Base-by-base conservation (phyloP, 1,140 invertebrate genomes). In the Scaptomyza montana region DNA sequence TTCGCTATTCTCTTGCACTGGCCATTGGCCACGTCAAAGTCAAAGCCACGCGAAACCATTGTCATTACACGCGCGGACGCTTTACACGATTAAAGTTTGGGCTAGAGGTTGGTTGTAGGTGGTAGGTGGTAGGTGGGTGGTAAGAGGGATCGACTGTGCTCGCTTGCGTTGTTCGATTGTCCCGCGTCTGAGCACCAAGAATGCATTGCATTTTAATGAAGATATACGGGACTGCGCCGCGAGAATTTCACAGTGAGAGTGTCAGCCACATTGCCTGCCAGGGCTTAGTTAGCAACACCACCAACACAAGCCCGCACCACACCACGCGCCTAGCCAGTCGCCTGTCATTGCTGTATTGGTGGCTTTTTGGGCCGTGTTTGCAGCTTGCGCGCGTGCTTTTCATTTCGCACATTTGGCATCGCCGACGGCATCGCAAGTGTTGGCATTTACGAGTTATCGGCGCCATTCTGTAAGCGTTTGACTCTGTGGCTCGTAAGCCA, bases 161-260 rank as follows among this genome's bases (percentile, higher is more conserved):
- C 57, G 39, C 61, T 19, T 25, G 1, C 39, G 65, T 54, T 12
- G 64, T 68, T 67, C 57, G 56, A 62, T 62, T 53, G 39, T 59
- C 30, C 19, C 12, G 41, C 62, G 64, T 33, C 30, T 71, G 69
- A 41, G 62, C 53, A 19, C 54, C 62, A 82, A 79, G 78, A 69
- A 79, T 89, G 79, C 79, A 89, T 82, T 87, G 82, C 84, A 87
- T 89, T 87, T 87, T 87, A 87, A 87, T 87, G 82, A 87, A 87
- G 82, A 87, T 84, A 71, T 82, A 87, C 76, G 65, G 62, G 59
- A 50, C 66, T 49, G 47, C 63, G 63, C 47, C 19, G 66, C 47
- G 47, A 67, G 53, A 39, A 9, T 10, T 39, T 47, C 41, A 50
- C 36, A 47, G 61, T 50, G 71, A 30, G 56, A 55, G 60, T 78